These are phyloP conservation scores for Gasterosteus nipponicus DNA, from an alignment of 2,113 vertebrate genomes.

Conservation along the genomic window DNA sequence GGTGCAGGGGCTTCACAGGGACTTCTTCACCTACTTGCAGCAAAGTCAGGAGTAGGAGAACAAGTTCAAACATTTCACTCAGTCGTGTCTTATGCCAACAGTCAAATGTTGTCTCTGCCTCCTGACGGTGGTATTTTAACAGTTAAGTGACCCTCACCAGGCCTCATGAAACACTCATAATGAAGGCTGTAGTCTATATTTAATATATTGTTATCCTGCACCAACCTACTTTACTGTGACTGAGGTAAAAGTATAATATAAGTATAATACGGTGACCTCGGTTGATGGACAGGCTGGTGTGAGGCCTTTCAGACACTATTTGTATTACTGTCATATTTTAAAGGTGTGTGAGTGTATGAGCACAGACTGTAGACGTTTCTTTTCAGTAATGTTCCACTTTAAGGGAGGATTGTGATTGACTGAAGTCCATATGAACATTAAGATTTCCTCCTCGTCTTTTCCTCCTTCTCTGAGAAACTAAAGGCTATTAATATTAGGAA, in stretches of 20 bases:
- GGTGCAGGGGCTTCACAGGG: too few species aligned
- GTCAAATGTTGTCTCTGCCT: not conserved
- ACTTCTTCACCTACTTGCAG: too few species aligned
- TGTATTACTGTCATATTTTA: not conserved
- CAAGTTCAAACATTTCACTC: not conserved
- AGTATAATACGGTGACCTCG: not conserved
- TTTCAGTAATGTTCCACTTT: not conserved
- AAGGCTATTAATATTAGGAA: conserved; percentile 50
- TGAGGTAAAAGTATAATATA: not conserved
- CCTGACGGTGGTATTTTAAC: not conserved
- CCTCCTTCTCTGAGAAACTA: conserved; percentile 9
- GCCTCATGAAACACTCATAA: not conserved
- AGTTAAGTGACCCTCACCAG: not conserved
- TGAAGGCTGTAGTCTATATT: not conserved
- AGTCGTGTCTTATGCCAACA: not conserved
- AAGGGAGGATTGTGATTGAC: not conserved
- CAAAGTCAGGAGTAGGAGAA: not conserved
- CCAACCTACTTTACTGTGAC: not conserved
- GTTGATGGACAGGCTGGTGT: conserved; percentile 1
- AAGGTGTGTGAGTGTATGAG: not conserved
- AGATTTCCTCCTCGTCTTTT: conserved; percentile 10
- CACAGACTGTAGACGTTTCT: not conserved
- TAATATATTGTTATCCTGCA: too few species aligned
- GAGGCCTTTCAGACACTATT: not conserved
- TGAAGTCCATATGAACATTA: not conserved